Conservation (phyloP, 2,113 vertebrate genomes). For the Bubo bubo region DNA sequence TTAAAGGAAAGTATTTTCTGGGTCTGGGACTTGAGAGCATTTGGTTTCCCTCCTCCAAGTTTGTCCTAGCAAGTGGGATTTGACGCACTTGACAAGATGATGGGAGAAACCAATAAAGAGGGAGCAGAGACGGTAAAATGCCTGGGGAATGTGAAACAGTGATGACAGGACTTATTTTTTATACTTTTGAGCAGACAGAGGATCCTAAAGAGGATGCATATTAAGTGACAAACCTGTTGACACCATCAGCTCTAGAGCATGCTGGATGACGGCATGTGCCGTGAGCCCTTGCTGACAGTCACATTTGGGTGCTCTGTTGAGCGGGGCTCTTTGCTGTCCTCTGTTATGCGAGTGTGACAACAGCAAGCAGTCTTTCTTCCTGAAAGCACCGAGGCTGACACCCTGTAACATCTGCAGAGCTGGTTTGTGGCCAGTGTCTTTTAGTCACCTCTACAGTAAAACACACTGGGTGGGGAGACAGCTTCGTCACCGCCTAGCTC, state of each 20-base stretch:
- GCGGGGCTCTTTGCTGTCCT: not conserved
- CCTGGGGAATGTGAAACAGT: not conserved
- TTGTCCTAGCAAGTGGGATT: not conserved
- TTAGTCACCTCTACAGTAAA: not conserved
- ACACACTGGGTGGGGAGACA: not conserved
- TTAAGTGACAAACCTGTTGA: not conserved
- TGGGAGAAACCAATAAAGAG: not conserved
- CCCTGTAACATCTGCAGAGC: not conserved
- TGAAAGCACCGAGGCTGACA: not conserved
- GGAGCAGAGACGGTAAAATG: not conserved
- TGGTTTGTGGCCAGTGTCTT: not conserved
- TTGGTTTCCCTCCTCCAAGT: slow-evolving; percentile 16
- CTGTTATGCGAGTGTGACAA: not conserved
- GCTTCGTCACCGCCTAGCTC: not conserved
- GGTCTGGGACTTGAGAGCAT: not conserved
- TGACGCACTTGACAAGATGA: not conserved
- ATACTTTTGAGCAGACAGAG: not conserved
- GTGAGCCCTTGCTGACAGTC: not conserved
- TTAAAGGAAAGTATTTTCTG: not conserved
- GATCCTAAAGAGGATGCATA: not conserved
- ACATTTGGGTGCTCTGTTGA: not conserved
- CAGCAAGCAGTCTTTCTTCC: not conserved
- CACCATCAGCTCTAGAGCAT: not conserved
- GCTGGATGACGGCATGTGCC: not conserved
- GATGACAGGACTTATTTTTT: not conserved